Evolutionary conservation across 1,140 invertebrate species (phyloP).

Genomic region (Brachionus rubens): DNA sequence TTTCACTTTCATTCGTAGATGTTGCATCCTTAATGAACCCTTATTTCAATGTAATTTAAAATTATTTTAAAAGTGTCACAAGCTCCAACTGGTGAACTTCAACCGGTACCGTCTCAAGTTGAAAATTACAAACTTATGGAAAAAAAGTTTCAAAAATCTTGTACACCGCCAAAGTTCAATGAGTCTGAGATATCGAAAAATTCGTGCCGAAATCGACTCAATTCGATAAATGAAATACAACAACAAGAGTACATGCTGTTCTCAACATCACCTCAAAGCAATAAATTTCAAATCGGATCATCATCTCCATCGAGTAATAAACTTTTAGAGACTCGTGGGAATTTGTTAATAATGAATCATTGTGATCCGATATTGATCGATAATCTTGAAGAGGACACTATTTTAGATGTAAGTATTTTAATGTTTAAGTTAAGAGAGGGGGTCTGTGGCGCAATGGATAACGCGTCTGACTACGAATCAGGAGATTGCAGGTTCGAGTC

Average conservation of each 20-base stretch:
- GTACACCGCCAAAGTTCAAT: neutral
- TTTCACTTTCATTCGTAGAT: neutral
- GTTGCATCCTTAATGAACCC: neutral
- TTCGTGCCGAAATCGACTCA: slow-evolving; percentile 2
- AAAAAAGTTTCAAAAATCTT: slow-evolving; percentile 12
- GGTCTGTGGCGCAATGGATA: slow-evolving; percentile 41
- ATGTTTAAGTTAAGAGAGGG: neutral
- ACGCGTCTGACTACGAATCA: slow-evolving; percentile 41
- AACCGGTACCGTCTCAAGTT: slow-evolving; percentile 21
- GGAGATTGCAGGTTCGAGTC: slow-evolving; percentile 39
- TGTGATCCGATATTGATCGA: slow-evolving; percentile 23
- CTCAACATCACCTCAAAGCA: slow-evolving; percentile 10
- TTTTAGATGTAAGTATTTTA: slow-evolving; percentile 38
- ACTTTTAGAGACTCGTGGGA: neutral
- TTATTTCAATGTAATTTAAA: too few species aligned
- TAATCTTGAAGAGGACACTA: slow-evolving; percentile 43
- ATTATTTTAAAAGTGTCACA: neutral
- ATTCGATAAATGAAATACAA: slow-evolving; percentile 16
- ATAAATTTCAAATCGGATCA: slow-evolving; percentile 21
- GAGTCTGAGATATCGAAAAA: neutral
- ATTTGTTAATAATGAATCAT: slow-evolving; percentile 17
- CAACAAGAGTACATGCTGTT: neutral
- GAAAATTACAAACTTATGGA: slow-evolving; percentile 38
- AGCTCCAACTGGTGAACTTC: neutral
- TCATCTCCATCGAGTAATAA: slow-evolving; percentile 31